Conservation (phyloP, 1,140 invertebrate species). For the Pissodes strobi region DNA sequence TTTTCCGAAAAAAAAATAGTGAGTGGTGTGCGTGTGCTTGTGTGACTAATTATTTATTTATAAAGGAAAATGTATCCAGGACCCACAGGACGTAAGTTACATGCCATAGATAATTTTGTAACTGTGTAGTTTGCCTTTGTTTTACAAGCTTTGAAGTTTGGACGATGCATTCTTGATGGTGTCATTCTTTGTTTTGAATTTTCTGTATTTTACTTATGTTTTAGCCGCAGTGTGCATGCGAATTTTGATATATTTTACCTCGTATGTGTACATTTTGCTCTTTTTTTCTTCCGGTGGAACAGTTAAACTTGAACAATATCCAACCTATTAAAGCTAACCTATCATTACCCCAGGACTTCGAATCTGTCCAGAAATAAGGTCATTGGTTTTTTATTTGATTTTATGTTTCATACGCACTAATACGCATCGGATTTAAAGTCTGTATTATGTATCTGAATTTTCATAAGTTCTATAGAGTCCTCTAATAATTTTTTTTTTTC, state of each 20-base stretch:
- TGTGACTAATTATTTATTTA: conserved; percentile 44
- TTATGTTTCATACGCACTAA: background rate
- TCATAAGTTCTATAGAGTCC: no score
- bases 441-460: no score
- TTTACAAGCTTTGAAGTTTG: conserved; percentile 8
- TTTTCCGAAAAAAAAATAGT: conserved; percentile 46
- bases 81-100: conserved; percentile 53
- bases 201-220: background rate
- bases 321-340: conserved; percentile 18
- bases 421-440: no score
- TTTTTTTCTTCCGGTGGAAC: no score
- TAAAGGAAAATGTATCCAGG: conserved; percentile 49
- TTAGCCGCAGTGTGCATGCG: background rate
- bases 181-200: background rate
- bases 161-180: conserved; percentile 8
- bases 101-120: background rate
- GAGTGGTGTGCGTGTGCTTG: conserved; percentile 51
- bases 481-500: no score
- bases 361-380: conserved; percentile 28
- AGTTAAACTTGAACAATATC: no score
- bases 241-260: background rate
- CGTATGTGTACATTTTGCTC: no score
- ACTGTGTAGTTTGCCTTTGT: conserved; percentile 11
- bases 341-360: background rate
- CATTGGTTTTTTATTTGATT: conserved; percentile 17